These are phyloP conservation scores for Erinaceus europaeus DNA, from an alignment of 2,113 vertebrate genomes.

Conservation along the genomic window DNA sequence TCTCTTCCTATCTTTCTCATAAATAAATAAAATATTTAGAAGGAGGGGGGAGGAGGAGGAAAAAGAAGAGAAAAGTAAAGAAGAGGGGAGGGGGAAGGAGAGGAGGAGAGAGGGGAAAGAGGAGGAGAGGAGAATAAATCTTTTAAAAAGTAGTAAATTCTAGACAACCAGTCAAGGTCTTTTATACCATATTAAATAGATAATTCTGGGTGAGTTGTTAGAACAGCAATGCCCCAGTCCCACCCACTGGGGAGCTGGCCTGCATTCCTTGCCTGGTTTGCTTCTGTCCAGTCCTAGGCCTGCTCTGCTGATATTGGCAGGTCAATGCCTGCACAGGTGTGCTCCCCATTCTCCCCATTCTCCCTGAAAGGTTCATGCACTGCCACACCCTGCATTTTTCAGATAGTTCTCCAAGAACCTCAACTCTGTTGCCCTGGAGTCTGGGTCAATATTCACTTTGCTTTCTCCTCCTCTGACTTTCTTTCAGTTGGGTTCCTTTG, in stretches of 20 bases:
- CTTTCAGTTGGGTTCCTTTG: neutral
- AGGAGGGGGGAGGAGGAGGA: no score
- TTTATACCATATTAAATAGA: neutral
- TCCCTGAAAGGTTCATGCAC: fast-evolving
- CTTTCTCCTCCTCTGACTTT: neutral
- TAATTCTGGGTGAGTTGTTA: no score
- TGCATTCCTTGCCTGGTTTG: fast-evolving
- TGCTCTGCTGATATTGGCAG: neutral
- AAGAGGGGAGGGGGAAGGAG: no score
- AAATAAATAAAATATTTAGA: no score
- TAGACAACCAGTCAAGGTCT: neutral
- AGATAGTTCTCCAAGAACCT: neutral
- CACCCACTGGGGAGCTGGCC: neutral
- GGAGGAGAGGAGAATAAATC: no score
- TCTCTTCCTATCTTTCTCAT: no score
- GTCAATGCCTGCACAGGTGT: neutral
- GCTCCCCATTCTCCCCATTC: fast-evolving
- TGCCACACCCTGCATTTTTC: fast-evolving
- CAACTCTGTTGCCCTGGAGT: neutral
- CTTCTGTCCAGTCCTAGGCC: neutral
- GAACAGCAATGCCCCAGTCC: no score
- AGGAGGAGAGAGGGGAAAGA: no score
- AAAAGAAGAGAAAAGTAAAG: no score
- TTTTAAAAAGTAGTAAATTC: no score
- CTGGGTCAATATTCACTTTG: fast-evolving